Base-by-base conservation (phyloP, 1,140 invertebrate species). In the Oncopeltus fasciatus region DNA sequence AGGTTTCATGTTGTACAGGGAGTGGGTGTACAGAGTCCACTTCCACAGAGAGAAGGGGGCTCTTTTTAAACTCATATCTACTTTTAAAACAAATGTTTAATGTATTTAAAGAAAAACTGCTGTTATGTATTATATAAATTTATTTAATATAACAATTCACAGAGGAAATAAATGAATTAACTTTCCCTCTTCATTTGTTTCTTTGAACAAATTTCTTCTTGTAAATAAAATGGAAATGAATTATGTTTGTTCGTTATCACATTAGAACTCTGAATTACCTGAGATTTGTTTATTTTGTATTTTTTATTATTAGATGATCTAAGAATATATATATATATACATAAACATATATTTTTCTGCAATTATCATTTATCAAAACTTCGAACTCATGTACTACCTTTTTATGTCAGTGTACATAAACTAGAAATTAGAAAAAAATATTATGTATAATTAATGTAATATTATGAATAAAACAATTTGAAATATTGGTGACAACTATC, bases 391-490 rank as follows among this genome's bases (percentile, higher is more conserved):
- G 27, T 49, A 57, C n/a, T 49, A 57, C 43, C 31, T 59, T 58
- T 58, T 14, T 44, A 58, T 57, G 58, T 64, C 49, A 49, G 44
- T 60, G 58, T 56, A 61, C 38, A 60, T 57, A n/a, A n/a, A 64
- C 59, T 60, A 58, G 26, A 60, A 62, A 53, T 57, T 31, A 31
- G 38, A 60, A 60, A 49, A 59, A 31, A 16, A 64, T 53, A 53
- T 57, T 44, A 64, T 60, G 63, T 64, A 57, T 59, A 53, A 57
- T 64, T 64, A 64, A 57, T 60, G 59, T 64, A 62, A 27, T 28
- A 62, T 64, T 29, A 49, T 58, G 51, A 60, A 64, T 53, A 64
- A 38, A 60, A 57, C 38, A 64, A 64, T 64, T 53, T 57, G 43
- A 51, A 60, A 24, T 31, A 53, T 1, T 51, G n/a, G 31, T 38